Conservation (phyloP, 1,140 invertebrate genomes). For the Heliconius eleuchia region DNA sequence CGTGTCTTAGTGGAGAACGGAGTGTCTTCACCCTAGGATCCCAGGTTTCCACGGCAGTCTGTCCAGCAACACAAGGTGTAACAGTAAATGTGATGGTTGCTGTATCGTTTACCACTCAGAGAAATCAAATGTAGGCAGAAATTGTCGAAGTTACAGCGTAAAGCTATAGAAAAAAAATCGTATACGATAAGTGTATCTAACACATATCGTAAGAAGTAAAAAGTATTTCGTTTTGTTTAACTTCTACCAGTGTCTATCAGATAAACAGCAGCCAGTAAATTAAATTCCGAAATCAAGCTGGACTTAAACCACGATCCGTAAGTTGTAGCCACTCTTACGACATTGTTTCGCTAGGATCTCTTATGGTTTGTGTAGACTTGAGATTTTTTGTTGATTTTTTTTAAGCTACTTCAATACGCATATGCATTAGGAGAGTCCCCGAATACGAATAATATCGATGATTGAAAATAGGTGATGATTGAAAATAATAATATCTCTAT, state of each 20-base stretch:
- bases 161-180: neutral
- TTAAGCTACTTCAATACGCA: neutral
- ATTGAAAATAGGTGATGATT: too few species aligned
- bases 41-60: too few species aligned
- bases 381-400: neutral
- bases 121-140: too few species aligned
- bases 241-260: conserved; percentile 27
- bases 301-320: conserved; percentile 39
- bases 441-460: too few species aligned
- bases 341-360: conserved; percentile 39
- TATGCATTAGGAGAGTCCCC: neutral
- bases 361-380: conserved; percentile 20
- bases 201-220: neutral
- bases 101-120: too few species aligned
- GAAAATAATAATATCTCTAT: too few species aligned
- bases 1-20: too few species aligned
- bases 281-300: conserved; percentile 40
- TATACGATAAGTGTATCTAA: neutral
- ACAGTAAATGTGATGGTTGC: too few species aligned
- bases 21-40: too few species aligned
- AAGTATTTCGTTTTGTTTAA: conserved; percentile 14
- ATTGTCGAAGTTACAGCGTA: too few species aligned
- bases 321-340: conserved; percentile 40
- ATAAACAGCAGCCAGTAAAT: conserved; percentile 39
- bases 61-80: too few species aligned